Evolutionary conservation across 2,797 vertebrate species (phyloP).

Genomic region (Parotocinclus haroldoi): DNA sequence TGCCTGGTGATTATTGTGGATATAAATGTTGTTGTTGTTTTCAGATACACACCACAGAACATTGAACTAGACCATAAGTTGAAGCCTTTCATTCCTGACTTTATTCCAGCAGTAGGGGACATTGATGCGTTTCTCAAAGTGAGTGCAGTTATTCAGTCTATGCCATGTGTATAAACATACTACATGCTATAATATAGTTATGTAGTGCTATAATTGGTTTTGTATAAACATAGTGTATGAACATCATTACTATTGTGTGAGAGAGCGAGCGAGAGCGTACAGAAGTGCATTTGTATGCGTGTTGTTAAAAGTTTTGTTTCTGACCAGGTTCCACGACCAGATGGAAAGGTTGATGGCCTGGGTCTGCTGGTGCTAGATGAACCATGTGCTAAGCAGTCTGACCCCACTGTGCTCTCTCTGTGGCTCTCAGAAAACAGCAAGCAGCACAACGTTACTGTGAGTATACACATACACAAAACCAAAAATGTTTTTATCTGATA

Average conservation of each 20-base stretch:
- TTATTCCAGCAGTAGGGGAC: conserved; percentile 94
- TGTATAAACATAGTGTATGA: too few relatives aligned
- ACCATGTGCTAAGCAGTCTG: conserved; percentile 89
- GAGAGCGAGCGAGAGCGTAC: too few relatives aligned
- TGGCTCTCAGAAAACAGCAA: conserved; percentile 92
- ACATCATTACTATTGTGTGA: too few relatives aligned
- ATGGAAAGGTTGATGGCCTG: conserved; percentile 80
- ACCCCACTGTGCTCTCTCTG: conserved; percentile 88
- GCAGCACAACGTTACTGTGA: conserved; percentile 80
- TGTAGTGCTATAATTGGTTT: too few relatives aligned
- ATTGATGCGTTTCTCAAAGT: conserved; percentile 98
- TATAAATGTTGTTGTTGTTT: neutral
- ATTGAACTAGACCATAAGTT: conserved; percentile 87
- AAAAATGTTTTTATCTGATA: too few relatives aligned
- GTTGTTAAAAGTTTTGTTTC: neutral
- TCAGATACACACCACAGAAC: conserved; percentile 84
- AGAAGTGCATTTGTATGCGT: too few relatives aligned
- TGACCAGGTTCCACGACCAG: conserved; percentile 85
- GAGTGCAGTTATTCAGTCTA: neutral
- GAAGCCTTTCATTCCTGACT: conserved; percentile 95
- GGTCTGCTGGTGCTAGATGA: conserved; percentile 89
- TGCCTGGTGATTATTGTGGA: too few relatives aligned
- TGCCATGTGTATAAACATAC: neutral
- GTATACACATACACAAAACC: conserved; percentile 1
- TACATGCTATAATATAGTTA: too few relatives aligned